phyloP scores from a whole-genome alignment of 2,888 invertebrate species.

The Trichopoda pennipes region DNA sequence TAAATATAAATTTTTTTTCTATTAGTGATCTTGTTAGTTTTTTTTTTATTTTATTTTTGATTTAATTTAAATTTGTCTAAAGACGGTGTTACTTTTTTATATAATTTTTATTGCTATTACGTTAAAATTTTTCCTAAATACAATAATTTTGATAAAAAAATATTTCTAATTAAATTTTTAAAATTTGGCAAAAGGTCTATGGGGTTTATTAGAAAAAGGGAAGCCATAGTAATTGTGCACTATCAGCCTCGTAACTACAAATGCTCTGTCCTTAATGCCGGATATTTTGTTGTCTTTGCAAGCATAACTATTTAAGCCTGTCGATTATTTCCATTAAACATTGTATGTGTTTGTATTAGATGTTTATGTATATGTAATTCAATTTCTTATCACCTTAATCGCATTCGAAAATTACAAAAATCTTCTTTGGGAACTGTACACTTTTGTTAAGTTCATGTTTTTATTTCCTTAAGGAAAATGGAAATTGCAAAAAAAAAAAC shows the following conservation, averaged over 20 bases:
- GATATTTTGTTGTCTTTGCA: conserved; percentile 7
- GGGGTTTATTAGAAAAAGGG: not conserved
- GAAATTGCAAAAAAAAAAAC: conserved; percentile 55
- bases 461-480: conserved; percentile 58
- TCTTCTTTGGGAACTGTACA: conserved; percentile 1
- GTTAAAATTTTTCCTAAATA: too few relatives aligned
- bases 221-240: conserved; percentile 17
- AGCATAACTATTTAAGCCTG: conserved; percentile 4
- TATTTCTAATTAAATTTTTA: not conserved
- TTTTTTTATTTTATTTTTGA: too few relatives aligned
- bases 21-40: too few relatives aligned
- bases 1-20: too few relatives aligned
- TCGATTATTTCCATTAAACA: not conserved
- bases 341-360: conserved; percentile 1
- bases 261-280: conserved; percentile 23
- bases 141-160: too few relatives aligned
- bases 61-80: too few relatives aligned
- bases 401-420: conserved; percentile 25
- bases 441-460: conserved; percentile 25
- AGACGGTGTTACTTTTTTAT: too few relatives aligned
- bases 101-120: too few relatives aligned
- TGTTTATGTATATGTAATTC: conserved; percentile 16
- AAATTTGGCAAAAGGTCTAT: not conserved
- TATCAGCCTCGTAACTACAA: conserved; percentile 33
- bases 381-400: conserved; percentile 31